phyloP scores from a whole-genome alignment of 37 sponge, comb jelly and placozoan genomes.

The Ephydatia muelleri region DNA sequence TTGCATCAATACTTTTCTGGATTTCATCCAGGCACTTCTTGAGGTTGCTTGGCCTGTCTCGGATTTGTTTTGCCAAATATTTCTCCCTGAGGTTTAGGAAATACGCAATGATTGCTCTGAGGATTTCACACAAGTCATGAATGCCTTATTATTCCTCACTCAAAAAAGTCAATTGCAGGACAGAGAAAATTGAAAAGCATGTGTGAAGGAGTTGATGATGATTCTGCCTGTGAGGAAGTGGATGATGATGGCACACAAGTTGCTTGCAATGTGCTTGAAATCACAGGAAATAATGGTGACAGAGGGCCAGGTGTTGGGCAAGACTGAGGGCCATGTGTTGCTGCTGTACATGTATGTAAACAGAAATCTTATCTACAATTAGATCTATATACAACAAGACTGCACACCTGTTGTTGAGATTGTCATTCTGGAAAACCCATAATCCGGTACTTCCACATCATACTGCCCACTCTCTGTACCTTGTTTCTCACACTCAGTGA shows the following conservation, averaged over 20 bases:
- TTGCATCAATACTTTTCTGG: background rate
- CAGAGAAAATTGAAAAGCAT: background rate
- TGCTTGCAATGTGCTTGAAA: slow-evolving; percentile 1
- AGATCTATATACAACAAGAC: background rate
- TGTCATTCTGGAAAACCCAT: background rate
- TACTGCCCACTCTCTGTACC: background rate
- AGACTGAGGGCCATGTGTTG: background rate
- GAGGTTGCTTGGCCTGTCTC: background rate
- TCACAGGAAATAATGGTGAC: background rate
- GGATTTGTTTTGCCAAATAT: background rate
- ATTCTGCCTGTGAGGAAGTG: background rate
- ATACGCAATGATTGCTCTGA: slow-evolving; percentile 1
- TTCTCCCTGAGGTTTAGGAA: background rate
- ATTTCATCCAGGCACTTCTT: background rate
- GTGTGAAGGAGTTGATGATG: background rate
- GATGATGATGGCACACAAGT: background rate
- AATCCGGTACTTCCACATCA: background rate
- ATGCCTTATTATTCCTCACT: background rate
- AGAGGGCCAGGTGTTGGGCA: background rate
- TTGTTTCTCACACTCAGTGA: background rate
- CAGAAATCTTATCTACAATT: background rate
- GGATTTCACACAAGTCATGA: background rate
- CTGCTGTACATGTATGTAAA: background rate
- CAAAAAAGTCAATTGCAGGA: background rate
- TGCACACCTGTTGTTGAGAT: background rate